phyloP scores from a whole-genome alignment of 1,140 invertebrate species.

The Apocrypta bakeri region DNA sequence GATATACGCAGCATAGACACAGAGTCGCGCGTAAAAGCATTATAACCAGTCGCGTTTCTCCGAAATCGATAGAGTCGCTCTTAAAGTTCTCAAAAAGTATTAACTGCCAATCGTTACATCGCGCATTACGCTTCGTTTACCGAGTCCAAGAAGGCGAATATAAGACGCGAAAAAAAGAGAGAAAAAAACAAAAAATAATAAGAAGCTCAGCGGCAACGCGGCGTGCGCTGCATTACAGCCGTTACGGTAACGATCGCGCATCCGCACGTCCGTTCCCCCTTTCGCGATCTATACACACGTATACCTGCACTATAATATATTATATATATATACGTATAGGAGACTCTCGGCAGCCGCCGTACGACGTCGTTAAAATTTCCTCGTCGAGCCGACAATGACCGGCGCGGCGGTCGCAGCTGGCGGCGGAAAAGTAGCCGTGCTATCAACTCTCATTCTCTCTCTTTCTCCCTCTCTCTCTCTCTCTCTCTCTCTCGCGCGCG shows the following conservation, averaged over 20 bases:
- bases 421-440: background rate
- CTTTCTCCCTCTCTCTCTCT: too few species aligned
- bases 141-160: background rate
- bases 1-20: too few species aligned
- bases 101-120: too few species aligned
- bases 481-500: too few species aligned
- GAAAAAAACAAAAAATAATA: background rate
- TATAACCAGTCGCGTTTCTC: too few species aligned
- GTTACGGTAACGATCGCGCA: background rate
- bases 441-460: background rate
- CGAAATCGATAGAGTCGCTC: too few species aligned
- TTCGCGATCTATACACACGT: background rate
- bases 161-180: background rate
- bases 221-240: background rate
- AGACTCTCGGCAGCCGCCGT: background rate
- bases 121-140: too few species aligned
- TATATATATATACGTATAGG: background rate
- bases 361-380: conserved; percentile 1
- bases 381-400: background rate
- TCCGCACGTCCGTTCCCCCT: background rate
- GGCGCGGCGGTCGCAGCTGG: background rate
- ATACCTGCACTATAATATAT: background rate
- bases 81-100: too few species aligned
- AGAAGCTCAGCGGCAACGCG: background rate
- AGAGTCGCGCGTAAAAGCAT: too few species aligned